These are phyloP conservation scores for Philantomba maxwellii DNA, from an alignment of 2,113 vertebrate species.

Conservation along the genomic window DNA sequence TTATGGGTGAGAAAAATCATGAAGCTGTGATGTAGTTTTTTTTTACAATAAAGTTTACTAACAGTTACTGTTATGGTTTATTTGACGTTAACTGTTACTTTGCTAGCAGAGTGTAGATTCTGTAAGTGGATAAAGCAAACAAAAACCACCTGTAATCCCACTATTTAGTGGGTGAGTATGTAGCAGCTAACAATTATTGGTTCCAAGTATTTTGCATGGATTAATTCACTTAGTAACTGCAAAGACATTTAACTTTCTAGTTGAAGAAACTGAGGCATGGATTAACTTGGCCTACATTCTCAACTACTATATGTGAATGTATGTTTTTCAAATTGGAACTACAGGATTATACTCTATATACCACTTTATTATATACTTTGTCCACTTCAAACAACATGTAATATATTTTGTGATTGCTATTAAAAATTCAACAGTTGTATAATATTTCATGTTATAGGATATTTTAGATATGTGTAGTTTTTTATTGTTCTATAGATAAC, in stretches of 20 bases:
- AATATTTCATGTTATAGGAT: background rate
- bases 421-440: background rate
- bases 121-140: background rate
- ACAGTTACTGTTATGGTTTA: background rate
- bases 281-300: background rate
- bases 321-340: constrained; percentile 24
- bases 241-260: background rate
- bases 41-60: constrained; percentile 43
- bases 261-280: background rate
- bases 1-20: constrained; percentile 2
- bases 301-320: background rate
- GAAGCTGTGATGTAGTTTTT: background rate
- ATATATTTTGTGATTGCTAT: background rate
- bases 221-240: background rate
- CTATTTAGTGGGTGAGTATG: background rate
- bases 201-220: background rate
- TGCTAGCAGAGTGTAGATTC: background rate
- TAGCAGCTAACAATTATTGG: background rate
- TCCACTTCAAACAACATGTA: background rate
- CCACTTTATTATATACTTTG: background rate
- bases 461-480: background rate
- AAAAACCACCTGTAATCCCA: background rate
- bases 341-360: background rate
- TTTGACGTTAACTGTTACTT: background rate
- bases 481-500: background rate